These are phyloP conservation scores for Nebria salina DNA, from an alignment of 2,888 invertebrate species.

Conservation along the genomic window DNA sequence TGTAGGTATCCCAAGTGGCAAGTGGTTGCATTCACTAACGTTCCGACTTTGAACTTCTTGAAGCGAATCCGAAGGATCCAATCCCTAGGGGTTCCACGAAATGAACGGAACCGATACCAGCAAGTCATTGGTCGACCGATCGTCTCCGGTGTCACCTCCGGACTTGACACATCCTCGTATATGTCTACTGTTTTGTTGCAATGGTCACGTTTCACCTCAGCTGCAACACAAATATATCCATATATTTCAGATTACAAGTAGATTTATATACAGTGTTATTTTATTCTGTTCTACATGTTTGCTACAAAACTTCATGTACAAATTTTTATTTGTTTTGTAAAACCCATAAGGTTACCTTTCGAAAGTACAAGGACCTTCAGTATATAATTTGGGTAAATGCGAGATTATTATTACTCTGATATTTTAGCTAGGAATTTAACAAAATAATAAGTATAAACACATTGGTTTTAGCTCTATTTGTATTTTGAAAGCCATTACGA, in stretches of 20 bases:
- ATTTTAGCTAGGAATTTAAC: too few relatives aligned
- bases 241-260: too few relatives aligned
- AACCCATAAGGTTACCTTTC: too few relatives aligned
- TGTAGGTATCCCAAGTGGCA: constrained; percentile 91
- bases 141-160: constrained; percentile 83
- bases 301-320: too few relatives aligned
- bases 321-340: too few relatives aligned
- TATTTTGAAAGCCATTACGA: too few relatives aligned
- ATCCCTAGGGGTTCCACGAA: constrained; percentile 87
- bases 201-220: constrained; percentile 81
- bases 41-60: constrained; percentile 93
- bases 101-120: constrained; percentile 89
- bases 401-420: too few relatives aligned
- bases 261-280: neutral
- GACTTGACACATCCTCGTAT: constrained; percentile 90
- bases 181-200: constrained; percentile 95
- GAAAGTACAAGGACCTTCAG: too few relatives aligned
- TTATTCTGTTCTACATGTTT: constrained; percentile 10
- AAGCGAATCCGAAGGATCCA: constrained; percentile 90
- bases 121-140: constrained; percentile 88
- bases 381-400: too few relatives aligned
- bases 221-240: constrained; percentile 55
- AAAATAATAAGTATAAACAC: too few relatives aligned
- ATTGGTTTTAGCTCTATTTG: too few relatives aligned
- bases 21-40: constrained; percentile 84